Base-by-base conservation (phyloP, 2,113 vertebrate genomes). In the Centropus bengalensis region DNA sequence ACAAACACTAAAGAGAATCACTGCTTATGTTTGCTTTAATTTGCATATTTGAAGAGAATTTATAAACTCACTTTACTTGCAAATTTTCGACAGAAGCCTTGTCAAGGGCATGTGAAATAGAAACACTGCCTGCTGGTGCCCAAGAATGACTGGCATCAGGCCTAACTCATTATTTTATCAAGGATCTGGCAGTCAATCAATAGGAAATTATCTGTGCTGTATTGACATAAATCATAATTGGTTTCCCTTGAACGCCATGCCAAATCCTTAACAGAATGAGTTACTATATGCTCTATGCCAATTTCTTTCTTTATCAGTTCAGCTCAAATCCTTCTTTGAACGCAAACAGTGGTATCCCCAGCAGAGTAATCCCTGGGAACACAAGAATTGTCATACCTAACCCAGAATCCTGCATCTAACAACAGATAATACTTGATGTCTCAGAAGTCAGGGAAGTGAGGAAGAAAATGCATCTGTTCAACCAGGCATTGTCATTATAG, bases 191-290 rank as follows among this genome's bases (percentile, higher is more conserved):
- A 98, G 91, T 93, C 97, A 97, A 98, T 98, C 97, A 98, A 97
- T 97, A 97, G 96, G 92, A 98, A 98, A 97, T 97, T 94, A 97
- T 96, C 95, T 98, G 94, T 97, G 82, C 94, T 98, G 94, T 97
- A 97, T 96, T 97, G 97, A 98, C 97, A 98, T 98, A 97, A 98
- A 98, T 98, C 97, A 97, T 97, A 98, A 98, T 97, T 97, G 97
- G 96, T 97, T 98, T 98, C 97, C 96, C 96, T 97, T 97, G 94
- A 91, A 91, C 83, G 87, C 85, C 45, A 95, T 92, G 97, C 97
- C 98, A 98, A 96, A 94, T 95, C 87, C 84, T 94, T 94, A 96
- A 88, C 93, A 94, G 94, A 96, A 95, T 94, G 88, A 97, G 93
- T 96, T 97, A 96, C 93, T 96, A 70, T 93, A 93, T 74, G 51